Evolutionary conservation across 1,140 invertebrate species (phyloP), one percentile per base, ranked within the genome.

Genomic region (Whitmania pigra): DNA sequence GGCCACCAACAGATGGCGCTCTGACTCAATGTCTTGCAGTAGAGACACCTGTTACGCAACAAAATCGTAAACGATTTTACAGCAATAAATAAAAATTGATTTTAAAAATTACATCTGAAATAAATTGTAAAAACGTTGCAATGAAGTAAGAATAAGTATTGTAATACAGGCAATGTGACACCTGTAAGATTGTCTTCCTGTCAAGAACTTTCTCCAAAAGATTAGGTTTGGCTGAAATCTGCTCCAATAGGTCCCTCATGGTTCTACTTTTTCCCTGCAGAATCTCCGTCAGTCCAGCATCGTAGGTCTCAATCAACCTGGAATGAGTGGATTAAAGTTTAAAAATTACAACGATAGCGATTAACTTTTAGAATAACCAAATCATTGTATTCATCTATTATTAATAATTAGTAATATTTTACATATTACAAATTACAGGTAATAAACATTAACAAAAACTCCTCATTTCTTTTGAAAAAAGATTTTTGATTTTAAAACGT

Each of bases 1-100:
- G 29, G 87, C 91, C 69, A 93, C 84, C 71, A 93, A 78, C 49
- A 93, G 72, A 70, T 74, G 71, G 83, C 81, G 55, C 0, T 70
- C 74, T 11, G 83, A 82, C 76, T 88, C 85, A 67, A 85, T 78
- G 11, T 86, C 86, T 77, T 87, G 83, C 67, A 92, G 81, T 49
- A 87, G 77, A 36, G 85, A 80, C 20, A 85, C 84, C 86, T 88
- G 75, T 49, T 49, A 15, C 9, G 15, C 15, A 17, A 49, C 43
- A 49, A 15, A 7, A 49, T 49, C 15, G 27, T 54, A 22, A 22
- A 6, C 6, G 43, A 70, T 53, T 18, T 70, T 53, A 9, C 20
- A 27, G 13, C 5, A 11, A 6, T 3, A 63, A 15, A 6, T 63
- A 57, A 2, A 57, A 22, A 57, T 22, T 57, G n/a, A 5, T 63